A percentile compares a stretch with the other conserved stretches of the same genome.
Evolutionary conservation across 2,888 invertebrate genomes (phyloP).

Genomic region (Rambutsinella grinnellia): DNA sequence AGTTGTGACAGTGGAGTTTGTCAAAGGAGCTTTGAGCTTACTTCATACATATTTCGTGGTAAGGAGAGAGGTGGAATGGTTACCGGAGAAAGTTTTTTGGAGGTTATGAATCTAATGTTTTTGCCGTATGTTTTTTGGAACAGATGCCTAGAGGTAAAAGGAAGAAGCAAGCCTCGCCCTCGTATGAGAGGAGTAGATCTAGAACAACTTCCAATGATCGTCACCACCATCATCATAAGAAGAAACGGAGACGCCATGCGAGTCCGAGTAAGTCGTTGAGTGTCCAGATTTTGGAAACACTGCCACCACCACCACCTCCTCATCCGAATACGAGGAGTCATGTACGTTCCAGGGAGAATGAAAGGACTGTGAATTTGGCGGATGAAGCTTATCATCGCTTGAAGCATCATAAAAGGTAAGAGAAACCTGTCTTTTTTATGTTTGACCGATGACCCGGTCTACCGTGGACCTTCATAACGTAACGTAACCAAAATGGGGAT

Average conservation of each 20-base stretch:
- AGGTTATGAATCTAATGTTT: background rate
- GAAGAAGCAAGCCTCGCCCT: constrained; percentile 61
- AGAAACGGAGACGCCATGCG: constrained; percentile 56
- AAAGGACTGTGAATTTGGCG: background rate
- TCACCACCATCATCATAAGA: constrained; percentile 42
- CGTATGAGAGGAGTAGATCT: constrained; percentile 54
- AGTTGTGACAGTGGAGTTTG: constrained; percentile 42
- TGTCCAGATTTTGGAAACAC: background rate
- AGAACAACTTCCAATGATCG: constrained; percentile 42
- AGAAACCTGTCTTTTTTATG: too few relatives aligned
- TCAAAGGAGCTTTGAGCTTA: constrained; percentile 46
- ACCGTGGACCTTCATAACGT: too few relatives aligned
- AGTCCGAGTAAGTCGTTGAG: constrained; percentile 24
- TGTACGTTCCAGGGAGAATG: background rate
- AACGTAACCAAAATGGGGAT: too few relatives aligned
- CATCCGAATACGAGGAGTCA: background rate
- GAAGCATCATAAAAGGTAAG: background rate
- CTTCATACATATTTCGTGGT: constrained; percentile 36
- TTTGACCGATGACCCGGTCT: too few relatives aligned
- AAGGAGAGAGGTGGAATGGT: background rate
- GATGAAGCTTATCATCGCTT: background rate
- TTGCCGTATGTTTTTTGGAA: background rate
- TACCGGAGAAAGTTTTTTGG: background rate
- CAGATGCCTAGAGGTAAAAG: constrained; percentile 63
- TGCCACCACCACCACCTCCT: too few relatives aligned